Conservation (phyloP, 2,888 invertebrate species). For the Xestia xanthographa region DNA sequence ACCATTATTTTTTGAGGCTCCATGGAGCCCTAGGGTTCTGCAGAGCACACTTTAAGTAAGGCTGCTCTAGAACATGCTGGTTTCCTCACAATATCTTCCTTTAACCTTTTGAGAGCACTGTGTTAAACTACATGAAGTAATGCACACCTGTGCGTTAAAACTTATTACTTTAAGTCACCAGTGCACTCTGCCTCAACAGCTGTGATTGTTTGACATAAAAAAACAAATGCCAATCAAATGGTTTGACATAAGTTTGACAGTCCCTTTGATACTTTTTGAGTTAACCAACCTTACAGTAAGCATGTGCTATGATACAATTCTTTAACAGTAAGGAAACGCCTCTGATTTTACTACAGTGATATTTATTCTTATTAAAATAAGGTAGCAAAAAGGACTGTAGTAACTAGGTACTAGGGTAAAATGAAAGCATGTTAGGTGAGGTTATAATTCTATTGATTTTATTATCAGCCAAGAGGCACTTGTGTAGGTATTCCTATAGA, state of each 20-base stretch:
- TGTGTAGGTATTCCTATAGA: slow-evolving; percentile 1
- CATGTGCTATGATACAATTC: neutral
- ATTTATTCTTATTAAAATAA: no score
- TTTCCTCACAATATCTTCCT: neutral
- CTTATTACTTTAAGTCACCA: neutral
- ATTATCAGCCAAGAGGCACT: slow-evolving; percentile 14
- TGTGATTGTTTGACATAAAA: neutral
- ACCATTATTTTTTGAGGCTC: no score
- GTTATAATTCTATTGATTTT: slow-evolving; percentile 33
- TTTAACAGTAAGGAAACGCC: neutral
- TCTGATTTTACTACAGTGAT: neutral
- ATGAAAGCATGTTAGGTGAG: neutral
- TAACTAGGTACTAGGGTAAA: neutral
- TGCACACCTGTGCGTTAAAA: neutral
- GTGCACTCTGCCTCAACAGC: neutral
- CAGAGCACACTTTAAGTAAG: no score
- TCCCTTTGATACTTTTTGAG: neutral
- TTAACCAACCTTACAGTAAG: neutral
- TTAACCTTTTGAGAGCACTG: neutral
- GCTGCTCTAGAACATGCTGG: neutral
- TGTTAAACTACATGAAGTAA: neutral
- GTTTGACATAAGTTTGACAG: neutral
- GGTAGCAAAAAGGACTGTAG: neutral
- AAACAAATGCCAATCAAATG: neutral
- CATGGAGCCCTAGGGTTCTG: no score